Evolutionary conservation across 2,888 invertebrate genomes (phyloP), one percentile per base, ranked within the genome.

Genomic region (Pseudococcus jackbeardsleyi): DNA sequence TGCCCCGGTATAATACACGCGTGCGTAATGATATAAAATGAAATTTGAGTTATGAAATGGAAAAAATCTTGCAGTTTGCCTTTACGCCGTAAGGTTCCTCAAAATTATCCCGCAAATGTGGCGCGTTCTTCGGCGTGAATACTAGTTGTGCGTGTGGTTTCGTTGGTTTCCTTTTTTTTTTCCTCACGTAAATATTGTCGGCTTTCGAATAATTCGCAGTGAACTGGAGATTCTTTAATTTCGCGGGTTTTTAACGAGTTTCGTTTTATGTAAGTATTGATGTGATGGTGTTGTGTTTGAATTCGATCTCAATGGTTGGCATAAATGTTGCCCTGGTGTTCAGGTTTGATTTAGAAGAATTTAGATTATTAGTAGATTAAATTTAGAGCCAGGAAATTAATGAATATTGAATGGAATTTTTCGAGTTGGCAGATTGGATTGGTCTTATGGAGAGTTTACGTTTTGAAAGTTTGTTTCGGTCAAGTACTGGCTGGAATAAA

Each of bases 61-160:
- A 84, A 84, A 84, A 84, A 84, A 85, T 54, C 79, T 79, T 79
- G 79, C 79, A 79, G 79, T 79, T 79, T 42, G 79, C 79, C 79
- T 42, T 79, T 79, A 79, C 79, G 68, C 68, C 68, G 42, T 79
- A 79, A 79, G 79, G 79, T 79, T 79, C 39, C 79, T 79, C 79
- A 79, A 85, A 85, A 85, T 85, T 85, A 39, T n/a, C 22, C 46
- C 15, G 33, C 54, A 54, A 59, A 59, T 85, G 85, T 85, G 54
- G 33, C 59, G 85, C 39, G 79, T 79, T 79, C 42, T n/a, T 19
- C 79, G 42, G 54, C n/a, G n/a, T 50, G 42, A 59, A 85, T 59
- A 19, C 26, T 79, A 59, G 59, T 85, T 39, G 26, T 26, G 39
- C 39, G 54, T 84, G 46, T 50, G 48, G n/a, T 50, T 26, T 50